A percentile compares a stretch with the other conserved stretches of the same genome.
Evolutionary conservation across 1,140 invertebrate species (phyloP).

Genomic region (Leptinotarsa undecemlineata): DNA sequence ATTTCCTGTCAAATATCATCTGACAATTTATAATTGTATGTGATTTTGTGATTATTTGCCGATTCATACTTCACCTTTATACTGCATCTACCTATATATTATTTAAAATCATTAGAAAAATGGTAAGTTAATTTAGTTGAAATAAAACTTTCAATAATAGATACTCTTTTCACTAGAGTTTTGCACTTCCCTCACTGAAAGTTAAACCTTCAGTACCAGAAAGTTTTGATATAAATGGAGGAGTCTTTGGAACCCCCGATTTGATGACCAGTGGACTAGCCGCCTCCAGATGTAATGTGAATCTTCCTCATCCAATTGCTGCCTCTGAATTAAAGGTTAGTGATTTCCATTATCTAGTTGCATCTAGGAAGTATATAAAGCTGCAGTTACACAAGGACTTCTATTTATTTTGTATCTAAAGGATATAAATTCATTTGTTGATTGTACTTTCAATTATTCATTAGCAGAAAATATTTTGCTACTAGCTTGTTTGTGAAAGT

Average conservation of each 20-base stretch:
- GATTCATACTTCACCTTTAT: background rate
- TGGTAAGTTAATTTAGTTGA: background rate
- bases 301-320: constrained; percentile 47
- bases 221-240: constrained; percentile 41
- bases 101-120: background rate
- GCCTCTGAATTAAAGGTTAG: constrained; percentile 50
- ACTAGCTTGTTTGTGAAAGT: too few species aligned
- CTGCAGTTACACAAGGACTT: background rate
- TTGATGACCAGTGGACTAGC: constrained; percentile 48
- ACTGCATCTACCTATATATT: too few species aligned
- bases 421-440: background rate
- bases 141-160: background rate
- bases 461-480: too few species aligned
- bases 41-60: background rate
- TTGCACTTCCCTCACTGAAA: constrained; percentile 53
- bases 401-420: too few species aligned
- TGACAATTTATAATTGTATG: background rate
- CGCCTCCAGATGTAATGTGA: constrained; percentile 37
- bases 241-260: constrained; percentile 47
- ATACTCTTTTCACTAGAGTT: constrained; percentile 46
- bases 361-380: background rate
- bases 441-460: background rate
- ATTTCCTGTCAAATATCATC: background rate
- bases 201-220: constrained; percentile 42
- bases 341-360: too few species aligned